Evolutionary conservation across 2,888 invertebrate genomes (phyloP), one percentile per base, ranked within the genome.

Genomic region (Limnephilus lunatus): DNA sequence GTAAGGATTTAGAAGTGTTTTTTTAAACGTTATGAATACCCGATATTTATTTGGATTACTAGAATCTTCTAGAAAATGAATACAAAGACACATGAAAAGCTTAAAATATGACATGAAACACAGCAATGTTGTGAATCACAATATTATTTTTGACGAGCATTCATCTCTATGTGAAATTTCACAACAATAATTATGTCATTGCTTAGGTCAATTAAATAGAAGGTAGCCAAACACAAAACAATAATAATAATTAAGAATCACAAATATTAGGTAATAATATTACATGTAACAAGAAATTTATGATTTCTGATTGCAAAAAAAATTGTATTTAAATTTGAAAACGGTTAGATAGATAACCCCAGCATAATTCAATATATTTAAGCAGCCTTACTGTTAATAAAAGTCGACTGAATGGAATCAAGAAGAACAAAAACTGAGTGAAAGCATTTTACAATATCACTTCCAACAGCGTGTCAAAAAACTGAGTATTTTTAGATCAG

Each of bases 401-500:
- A 68, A 68, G 68, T 68, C 25, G 68, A 68, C 68, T 68, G 68
- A n/a, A 68, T 68, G 25, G 68, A 68, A 68, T 68, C 68, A n/a
- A 2, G n/a, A 68, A 68, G 25, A 68, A 11, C 68, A 25, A 68
- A 68, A 68, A 68, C 68, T 68, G n/a, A 68, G 68, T n/a, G 68
- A 68, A 68, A 68, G 68, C n/a, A 68, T 68, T 25, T 68, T 68
- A 68, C 53, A 68, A 68, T 68, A 25, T 68, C 25, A 68, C 68
- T 68, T 68, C 82, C 30, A 25, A 83, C 85, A 85, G 25, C 85
- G 39, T 85, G 85, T 85, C 85, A 85, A 85, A 35, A 85, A 35
- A 32, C 86, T 15, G 48, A 12, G 19, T 89, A 89, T 89, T 80
- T 89, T 89, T 89, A 89, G 88, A 68, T 11, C 39, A 80, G 35